Base-by-base conservation (phyloP, 2,797 vertebrate species). In the Euphonia xanthogaster region DNA sequence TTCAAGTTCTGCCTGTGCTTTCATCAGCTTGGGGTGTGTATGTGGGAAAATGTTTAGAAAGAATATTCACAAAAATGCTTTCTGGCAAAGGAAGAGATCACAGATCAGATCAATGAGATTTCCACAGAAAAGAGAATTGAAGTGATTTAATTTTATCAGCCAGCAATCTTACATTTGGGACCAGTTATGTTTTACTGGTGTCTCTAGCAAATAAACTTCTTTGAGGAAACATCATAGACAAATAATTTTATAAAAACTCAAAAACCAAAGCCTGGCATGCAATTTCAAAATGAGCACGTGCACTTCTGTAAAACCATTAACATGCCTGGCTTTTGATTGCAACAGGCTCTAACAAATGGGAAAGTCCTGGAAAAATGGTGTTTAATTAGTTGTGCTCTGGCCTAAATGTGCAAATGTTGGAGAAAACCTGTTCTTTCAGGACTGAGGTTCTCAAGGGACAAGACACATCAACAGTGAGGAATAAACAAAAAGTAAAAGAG, bases 81-180 rank as follows among this genome's bases (percentile, higher is more conserved):
- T 90, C 91, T 95, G 89, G 54, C 79, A 86, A 90, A 92, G 90
- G 65, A 93, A 95, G 90, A 94, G 89, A 94, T 96, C 93, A 91
- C 78, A 92, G 81, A 86, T 86, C 44, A 90, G 91, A 95, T 96
- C 92, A 96, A 91, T 88, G 87, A 93, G 76, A 94, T 94, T 93
- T 95, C 89, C 85, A 81, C 51, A 75, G 92, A 73, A 95, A 88
- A 94, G 76, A 84, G 66, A 96, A 90, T 63, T 60, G 66, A 71
- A 86, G 18, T 45, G 62, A 91, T 95, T 93, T 86, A 75, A 90
- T 81, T 94, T 93, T 58, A 83, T 89, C 81, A 75, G 12, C 40
- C n/a, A 58, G 70, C 60, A 88, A 72, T 83, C 85, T 81, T 48
- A 42, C 58, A 68, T 58, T 60, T 91, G 82, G 79, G 66, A 78